These are phyloP conservation scores for Andrena bicolor DNA, from an alignment of 2,888 invertebrate genomes.

Conservation along the genomic window DNA sequence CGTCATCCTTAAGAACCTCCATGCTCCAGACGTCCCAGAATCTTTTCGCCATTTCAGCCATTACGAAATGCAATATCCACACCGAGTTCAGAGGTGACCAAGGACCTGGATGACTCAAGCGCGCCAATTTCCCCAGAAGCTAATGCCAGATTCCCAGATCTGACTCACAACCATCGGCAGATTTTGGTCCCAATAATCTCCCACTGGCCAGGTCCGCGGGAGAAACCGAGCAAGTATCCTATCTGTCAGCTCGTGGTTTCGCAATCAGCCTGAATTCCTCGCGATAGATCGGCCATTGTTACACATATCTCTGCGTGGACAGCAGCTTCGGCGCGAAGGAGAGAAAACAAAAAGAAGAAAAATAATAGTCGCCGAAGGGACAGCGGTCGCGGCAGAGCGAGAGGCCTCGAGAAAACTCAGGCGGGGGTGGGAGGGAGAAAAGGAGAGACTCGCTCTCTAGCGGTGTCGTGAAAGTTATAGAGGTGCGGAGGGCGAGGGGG, in stretches of 20 bases:
- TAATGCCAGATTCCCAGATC: no score
- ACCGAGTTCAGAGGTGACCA: background rate
- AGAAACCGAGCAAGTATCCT: background rate
- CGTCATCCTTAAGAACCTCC: background rate
- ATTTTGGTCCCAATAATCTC: no score
- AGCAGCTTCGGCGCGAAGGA: slow-evolving; percentile 23
- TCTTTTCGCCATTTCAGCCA: background rate
- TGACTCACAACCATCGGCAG: no score
- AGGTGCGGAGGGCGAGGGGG: slow-evolving; percentile 50
- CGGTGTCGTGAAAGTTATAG: slow-evolving; percentile 69
- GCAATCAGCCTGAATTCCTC: slow-evolving; percentile 27
- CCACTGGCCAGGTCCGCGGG: background rate
- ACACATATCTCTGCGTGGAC: slow-evolving; percentile 16
- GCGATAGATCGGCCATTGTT: slow-evolving; percentile 38
- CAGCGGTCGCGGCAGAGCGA: slow-evolving; percentile 25
- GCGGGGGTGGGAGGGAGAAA: slow-evolving; percentile 30
- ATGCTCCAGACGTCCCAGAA: background rate
- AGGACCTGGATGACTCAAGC: no score
- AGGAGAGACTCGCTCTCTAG: slow-evolving; percentile 62
- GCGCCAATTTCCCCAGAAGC: no score
- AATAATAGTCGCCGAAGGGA: slow-evolving; percentile 51
- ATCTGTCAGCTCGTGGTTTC: slow-evolving; percentile 6
- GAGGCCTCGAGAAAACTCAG: slow-evolving; percentile 29
- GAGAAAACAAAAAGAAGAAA: no score
- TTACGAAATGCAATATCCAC: background rate